Percentiles rank a stretch among this genome's conserved stretches.
Conservation (phyloP, 2,888 invertebrate genomes). For the Colostygia pectinataria region DNA sequence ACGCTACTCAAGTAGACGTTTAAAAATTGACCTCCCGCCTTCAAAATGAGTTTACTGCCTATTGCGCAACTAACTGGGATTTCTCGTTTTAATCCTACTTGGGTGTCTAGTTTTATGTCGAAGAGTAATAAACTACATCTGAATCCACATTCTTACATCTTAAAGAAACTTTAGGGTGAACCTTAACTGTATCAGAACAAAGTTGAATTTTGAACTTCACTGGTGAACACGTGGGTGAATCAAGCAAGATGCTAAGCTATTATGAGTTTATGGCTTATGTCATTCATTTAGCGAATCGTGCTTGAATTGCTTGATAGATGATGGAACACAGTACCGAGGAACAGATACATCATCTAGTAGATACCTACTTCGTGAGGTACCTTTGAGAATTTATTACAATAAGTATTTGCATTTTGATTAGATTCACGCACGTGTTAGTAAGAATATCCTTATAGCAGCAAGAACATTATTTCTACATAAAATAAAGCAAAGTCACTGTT, state of each 20-base stretch:
- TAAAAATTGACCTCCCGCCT: slow-evolving; percentile 69
- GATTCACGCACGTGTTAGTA: neutral
- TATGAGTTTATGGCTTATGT: slow-evolving; percentile 67
- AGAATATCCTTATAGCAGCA: no score
- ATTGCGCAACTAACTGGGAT: slow-evolving; percentile 64
- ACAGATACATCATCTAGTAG: slow-evolving; percentile 14
- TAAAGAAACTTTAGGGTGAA: slow-evolving; percentile 35
- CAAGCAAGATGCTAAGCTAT: slow-evolving; percentile 51
- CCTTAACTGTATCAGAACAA: slow-evolving; percentile 41
- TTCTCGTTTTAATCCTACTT: slow-evolving; percentile 73
- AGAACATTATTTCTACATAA: no score
- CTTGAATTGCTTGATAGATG: slow-evolving; percentile 59
- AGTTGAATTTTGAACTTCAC: slow-evolving; percentile 26
- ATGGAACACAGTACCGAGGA: no score
- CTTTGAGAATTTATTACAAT: no score
- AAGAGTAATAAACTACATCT: slow-evolving; percentile 66
- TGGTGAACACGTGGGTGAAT: slow-evolving; percentile 67
- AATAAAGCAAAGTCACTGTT: no score
- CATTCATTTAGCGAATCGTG: slow-evolving; percentile 74
- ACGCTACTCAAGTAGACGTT: slow-evolving; percentile 52
- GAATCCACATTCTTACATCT: slow-evolving; percentile 38
- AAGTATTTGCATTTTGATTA: slow-evolving; percentile 6
- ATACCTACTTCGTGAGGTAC: no score
- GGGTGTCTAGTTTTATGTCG: slow-evolving; percentile 78
- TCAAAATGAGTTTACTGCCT: slow-evolving; percentile 51